A percentile compares a stretch with the other conserved stretches of the same genome.
Evolutionary conservation across 2,113 vertebrate genomes (phyloP).

Genomic region (Tupaia tana): DNA sequence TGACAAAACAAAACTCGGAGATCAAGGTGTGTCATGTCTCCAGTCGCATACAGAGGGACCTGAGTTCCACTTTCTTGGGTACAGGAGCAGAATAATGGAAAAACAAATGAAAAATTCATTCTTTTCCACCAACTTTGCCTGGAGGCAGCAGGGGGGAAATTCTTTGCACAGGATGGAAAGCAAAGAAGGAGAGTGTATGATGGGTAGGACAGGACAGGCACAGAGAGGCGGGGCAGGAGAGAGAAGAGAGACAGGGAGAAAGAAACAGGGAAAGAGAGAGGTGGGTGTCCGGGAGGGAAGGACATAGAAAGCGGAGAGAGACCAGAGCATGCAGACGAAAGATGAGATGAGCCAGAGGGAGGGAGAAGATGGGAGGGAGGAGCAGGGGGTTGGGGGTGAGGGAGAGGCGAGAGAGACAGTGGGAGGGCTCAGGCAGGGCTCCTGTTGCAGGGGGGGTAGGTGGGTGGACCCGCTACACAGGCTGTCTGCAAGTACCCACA

Average conservation of each 20-base stretch:
- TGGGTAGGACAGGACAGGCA: neutral
- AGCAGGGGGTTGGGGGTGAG: too few relatives aligned
- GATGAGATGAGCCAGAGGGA: neutral
- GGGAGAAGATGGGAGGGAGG: too few relatives aligned
- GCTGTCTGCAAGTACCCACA: neutral
- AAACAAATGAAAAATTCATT: conserved; percentile 77
- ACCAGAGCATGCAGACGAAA: too few relatives aligned
- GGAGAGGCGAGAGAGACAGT: neutral
- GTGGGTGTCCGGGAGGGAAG: too few relatives aligned
- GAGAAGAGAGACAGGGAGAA: neutral
- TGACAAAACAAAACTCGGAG: conserved; percentile 18
- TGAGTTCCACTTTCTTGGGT: conserved; percentile 13
- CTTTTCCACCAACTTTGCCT: conserved; percentile 50
- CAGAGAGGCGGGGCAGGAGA: neutral
- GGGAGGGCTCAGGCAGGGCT: accelerated
- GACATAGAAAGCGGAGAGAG: accelerated
- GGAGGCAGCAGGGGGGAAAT: conserved; percentile 49
- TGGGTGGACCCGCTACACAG: neutral
- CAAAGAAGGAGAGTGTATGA: neutral
- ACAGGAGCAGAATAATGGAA: conserved; percentile 46
- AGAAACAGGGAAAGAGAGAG: neutral
- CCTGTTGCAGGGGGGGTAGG: accelerated
- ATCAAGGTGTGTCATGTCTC: conserved; percentile 53
- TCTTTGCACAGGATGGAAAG: conserved; percentile 29
- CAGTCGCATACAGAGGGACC: conserved; percentile 32